Evolutionary conservation across 2,888 invertebrate species (phyloP).

Genomic region (Aleiodes testaceus): DNA sequence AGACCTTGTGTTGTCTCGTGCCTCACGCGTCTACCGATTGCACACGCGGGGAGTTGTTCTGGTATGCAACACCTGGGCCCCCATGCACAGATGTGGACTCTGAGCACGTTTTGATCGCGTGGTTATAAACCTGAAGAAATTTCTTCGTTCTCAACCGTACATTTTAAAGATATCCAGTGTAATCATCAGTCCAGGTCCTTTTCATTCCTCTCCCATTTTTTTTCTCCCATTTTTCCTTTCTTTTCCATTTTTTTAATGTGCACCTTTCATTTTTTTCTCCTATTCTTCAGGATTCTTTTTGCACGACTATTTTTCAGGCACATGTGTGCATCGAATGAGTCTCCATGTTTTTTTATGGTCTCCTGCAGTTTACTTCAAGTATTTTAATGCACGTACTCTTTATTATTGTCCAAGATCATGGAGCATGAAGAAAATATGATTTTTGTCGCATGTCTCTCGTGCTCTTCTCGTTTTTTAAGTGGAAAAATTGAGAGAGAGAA

Average conservation of each 20-base stretch:
- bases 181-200: constrained; percentile 5
- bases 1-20: constrained; percentile 19
- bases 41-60: constrained; percentile 25
- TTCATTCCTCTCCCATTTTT: constrained; percentile 3
- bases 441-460: constrained; percentile 39
- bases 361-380: constrained; percentile 52
- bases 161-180: not conserved
- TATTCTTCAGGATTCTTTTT: too few relatives aligned
- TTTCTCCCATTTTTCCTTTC: not conserved
- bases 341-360: constrained; percentile 42
- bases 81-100: constrained; percentile 22
- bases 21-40: constrained; percentile 19
- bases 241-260: too few relatives aligned
- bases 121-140: constrained; percentile 15
- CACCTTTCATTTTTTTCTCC: not conserved
- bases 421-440: constrained; percentile 62
- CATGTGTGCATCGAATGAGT: constrained; percentile 23
- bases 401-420: constrained; percentile 63
- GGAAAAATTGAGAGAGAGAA: constrained; percentile 45
- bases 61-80: constrained; percentile 34
- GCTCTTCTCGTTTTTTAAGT: constrained; percentile 33
- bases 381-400: constrained; percentile 46
- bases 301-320: not conserved
- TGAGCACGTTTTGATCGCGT: constrained; percentile 24
- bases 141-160: constrained; percentile 1